phyloP scores from a whole-genome alignment of 2,797 vertebrate genomes.

The Menidia menidia region DNA sequence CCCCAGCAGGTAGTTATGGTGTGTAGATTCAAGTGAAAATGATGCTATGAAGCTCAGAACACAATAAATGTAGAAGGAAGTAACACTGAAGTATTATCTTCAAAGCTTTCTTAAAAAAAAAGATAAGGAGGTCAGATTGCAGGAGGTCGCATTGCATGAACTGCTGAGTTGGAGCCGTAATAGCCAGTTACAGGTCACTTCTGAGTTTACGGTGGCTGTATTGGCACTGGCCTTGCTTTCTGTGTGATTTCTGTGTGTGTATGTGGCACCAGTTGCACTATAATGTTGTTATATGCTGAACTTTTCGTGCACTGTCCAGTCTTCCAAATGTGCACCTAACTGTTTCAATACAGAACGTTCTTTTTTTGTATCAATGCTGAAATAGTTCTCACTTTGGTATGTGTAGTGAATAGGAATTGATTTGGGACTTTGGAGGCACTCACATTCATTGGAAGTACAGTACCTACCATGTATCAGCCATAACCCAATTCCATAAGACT shows the following conservation, averaged over 20 bases:
- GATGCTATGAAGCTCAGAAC: slow-evolving; percentile 22
- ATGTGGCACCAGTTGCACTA: not conserved
- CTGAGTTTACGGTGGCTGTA: not conserved
- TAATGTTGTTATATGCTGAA: slow-evolving; percentile 6
- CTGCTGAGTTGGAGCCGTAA: not conserved
- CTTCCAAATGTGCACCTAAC: too few species aligned
- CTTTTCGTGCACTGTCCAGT: not conserved
- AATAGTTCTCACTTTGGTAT: slow-evolving; percentile 4
- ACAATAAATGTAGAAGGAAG: not conserved
- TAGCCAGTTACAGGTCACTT: not conserved
- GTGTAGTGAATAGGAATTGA: not conserved
- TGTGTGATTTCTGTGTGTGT: not conserved
- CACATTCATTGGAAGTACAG: not conserved
- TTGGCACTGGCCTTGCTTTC: not conserved
- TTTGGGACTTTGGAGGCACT: slow-evolving; percentile 2
- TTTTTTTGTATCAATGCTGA: not conserved
- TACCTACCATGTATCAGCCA: not conserved
- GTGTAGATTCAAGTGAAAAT: slow-evolving; percentile 15
- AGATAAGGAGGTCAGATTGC: not conserved
- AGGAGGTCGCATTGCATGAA: not conserved
- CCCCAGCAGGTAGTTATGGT: slow-evolving; percentile 7
- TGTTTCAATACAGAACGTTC: not conserved
- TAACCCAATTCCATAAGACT: slow-evolving; percentile 4
- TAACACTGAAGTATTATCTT: not conserved
- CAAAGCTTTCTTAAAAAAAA: not conserved